Percentiles rank a stretch among this genome's conserved stretches.
These are phyloP conservation scores for Acrossocheilus fasciatus DNA, from an alignment of 2,797 vertebrate genomes.

Conservation along the genomic window DNA sequence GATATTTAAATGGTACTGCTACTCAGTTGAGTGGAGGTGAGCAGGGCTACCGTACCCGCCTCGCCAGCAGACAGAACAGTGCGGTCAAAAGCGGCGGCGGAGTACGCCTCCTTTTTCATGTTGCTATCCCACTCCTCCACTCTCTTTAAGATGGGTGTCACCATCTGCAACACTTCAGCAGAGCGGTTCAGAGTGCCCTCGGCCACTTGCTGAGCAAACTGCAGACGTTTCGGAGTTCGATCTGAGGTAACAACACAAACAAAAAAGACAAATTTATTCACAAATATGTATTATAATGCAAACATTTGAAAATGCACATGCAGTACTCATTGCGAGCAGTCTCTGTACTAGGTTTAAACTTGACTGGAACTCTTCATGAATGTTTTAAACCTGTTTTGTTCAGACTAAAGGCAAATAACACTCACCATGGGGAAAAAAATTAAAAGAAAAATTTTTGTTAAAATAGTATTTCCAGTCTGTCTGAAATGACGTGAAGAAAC, in stretches of 20 bases:
- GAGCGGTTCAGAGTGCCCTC: slow-evolving; percentile 82
- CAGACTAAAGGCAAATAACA: not conserved
- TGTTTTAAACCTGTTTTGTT: not conserved
- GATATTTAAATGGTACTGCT: not conserved
- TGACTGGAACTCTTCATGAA: not conserved
- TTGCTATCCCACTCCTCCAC: slow-evolving; percentile 87
- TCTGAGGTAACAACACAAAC: slow-evolving; percentile 69
- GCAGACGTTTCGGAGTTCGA: slow-evolving; percentile 80
- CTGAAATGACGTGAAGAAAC: not conserved
- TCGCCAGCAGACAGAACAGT: slow-evolving; percentile 85
- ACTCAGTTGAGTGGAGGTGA: slow-evolving; percentile 4
- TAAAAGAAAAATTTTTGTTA: not conserved
- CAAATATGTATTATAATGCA: not conserved
- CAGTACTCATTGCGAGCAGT: not conserved
- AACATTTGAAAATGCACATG: not conserved
- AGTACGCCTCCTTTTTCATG: slow-evolving; percentile 84
- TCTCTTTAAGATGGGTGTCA: slow-evolving; percentile 81
- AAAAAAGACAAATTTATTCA: not conserved
- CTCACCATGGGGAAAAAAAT: not conserved
- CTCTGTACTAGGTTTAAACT: not conserved
- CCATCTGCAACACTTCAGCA: slow-evolving; percentile 77
- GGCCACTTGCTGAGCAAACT: slow-evolving; percentile 79
- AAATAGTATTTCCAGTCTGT: not conserved
- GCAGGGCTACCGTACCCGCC: slow-evolving; percentile 81
- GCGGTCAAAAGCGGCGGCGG: slow-evolving; percentile 81